A percentile compares a stretch with the other conserved stretches of the same genome.
Evolutionary conservation across 2,113 vertebrate genomes (phyloP).

Genomic region (Gobiocypris rarus): DNA sequence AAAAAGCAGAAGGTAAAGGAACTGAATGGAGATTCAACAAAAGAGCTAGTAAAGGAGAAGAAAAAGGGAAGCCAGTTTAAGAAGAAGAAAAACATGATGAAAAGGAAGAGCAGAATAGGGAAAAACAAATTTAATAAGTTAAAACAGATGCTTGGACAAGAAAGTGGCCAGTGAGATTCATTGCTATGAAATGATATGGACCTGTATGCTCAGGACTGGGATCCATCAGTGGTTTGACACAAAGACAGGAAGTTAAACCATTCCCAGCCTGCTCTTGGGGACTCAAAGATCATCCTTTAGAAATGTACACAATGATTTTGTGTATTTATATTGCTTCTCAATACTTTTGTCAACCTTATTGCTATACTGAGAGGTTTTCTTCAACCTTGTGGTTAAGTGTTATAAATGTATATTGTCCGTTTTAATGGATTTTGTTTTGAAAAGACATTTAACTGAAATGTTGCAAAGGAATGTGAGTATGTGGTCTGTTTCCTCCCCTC

Average conservation of each 20-base stretch:
- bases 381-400: background rate
- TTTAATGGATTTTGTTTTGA: constrained; percentile 18
- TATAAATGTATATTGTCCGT: background rate
- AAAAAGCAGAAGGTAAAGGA: constrained; percentile 47
- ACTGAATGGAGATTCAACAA: constrained; percentile 52
- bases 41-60: constrained; percentile 55
- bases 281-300: background rate
- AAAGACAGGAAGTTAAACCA: background rate
- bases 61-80: constrained; percentile 65
- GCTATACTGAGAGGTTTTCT: background rate
- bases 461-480: background rate
- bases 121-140: constrained; percentile 75
- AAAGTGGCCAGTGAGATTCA: constrained; percentile 35
- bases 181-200: background rate
- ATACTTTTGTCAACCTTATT: constrained; percentile 1
- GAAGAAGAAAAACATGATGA: constrained; percentile 68
- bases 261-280: background rate
- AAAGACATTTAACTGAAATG: background rate
- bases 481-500: background rate
- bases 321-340: background rate
- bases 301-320: background rate
- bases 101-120: constrained; percentile 65
- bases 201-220: background rate
- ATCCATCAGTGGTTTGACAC: background rate
- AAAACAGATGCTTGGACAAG: constrained; percentile 64